These are phyloP conservation scores for Deilephila elpenor DNA, from an alignment of 2,888 invertebrate genomes.

Conservation along the genomic window DNA sequence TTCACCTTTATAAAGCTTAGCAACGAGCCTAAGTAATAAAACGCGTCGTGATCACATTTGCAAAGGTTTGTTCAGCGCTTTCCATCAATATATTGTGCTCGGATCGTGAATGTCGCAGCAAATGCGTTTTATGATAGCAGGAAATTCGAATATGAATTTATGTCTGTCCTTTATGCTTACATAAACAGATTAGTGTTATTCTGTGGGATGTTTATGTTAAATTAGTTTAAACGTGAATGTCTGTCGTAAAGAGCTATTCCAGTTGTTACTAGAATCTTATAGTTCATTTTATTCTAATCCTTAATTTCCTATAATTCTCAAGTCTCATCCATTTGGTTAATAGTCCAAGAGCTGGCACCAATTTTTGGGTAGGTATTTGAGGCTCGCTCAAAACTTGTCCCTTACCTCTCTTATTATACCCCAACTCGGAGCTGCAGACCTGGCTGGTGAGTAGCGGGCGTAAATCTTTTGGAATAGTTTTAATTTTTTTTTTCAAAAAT, in stretches of 20 bases:
- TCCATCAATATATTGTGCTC: constrained; percentile 14
- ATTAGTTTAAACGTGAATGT: not conserved
- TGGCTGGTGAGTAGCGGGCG: no score
- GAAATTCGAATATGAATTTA: constrained; percentile 20
- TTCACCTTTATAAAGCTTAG: not conserved
- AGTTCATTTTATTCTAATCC: no score
- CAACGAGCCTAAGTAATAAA: not conserved
- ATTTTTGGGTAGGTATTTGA: no score
- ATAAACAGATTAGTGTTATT: not conserved
- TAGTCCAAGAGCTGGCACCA: no score
- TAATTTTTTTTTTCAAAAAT: no score
- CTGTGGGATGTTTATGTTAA: not conserved
- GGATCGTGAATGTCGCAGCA: constrained; percentile 9
- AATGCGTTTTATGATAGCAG: constrained; percentile 21
- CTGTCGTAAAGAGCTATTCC: not conserved
- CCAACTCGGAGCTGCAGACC: no score
- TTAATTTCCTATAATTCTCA: no score
- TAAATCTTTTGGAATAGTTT: no score
- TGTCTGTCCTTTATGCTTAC: constrained; percentile 6
- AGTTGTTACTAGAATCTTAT: no score
- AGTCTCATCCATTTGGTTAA: no score
- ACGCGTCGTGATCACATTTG: constrained; percentile 15
- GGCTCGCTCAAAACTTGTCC: no score
- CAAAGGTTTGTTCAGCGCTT: constrained; percentile 20
- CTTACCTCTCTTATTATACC: no score